Conservation (phyloP, 2,797 vertebrate species). For the Xerus rutilus region DNA sequence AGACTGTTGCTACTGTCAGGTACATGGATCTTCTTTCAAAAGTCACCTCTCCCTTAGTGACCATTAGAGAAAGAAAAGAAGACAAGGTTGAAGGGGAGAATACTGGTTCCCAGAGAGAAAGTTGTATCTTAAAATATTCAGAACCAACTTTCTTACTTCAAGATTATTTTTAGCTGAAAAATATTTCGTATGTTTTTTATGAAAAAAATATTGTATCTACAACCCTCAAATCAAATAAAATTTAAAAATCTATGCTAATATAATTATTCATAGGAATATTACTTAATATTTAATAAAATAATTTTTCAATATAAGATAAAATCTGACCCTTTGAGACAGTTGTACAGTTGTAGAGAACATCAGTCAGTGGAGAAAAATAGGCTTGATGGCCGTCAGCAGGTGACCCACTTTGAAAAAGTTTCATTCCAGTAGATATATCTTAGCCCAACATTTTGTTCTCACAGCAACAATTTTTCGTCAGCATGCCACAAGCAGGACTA, state of each 20-base stretch:
- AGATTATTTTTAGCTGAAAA: not conserved
- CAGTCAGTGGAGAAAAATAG: not conserved
- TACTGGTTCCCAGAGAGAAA: not conserved
- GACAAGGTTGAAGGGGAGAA: rapidly evolving
- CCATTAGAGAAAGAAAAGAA: not conserved
- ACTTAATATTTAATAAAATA: not conserved
- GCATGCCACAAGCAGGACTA: not conserved
- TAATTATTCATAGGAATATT: not conserved
- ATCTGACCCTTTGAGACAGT: not conserved
- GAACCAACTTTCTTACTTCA: not conserved
- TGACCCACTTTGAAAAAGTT: not conserved
- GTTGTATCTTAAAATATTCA: not conserved
- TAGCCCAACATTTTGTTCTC: not conserved
- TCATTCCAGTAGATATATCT: not conserved
- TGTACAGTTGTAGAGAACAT: not conserved
- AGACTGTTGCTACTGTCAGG: not conserved
- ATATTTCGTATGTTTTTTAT: constrained; percentile 5
- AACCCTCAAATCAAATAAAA: not conserved
- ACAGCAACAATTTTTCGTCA: not conserved
- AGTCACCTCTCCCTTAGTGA: not conserved
- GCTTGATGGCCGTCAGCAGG: not conserved
- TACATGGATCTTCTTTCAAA: not conserved
- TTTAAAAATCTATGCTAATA: not conserved
- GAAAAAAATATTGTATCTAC: not conserved
- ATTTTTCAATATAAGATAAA: not conserved